Evolutionary conservation across 2,797 vertebrate genomes (phyloP).

Genomic region (Pipistrellus kuhlii): DNA sequence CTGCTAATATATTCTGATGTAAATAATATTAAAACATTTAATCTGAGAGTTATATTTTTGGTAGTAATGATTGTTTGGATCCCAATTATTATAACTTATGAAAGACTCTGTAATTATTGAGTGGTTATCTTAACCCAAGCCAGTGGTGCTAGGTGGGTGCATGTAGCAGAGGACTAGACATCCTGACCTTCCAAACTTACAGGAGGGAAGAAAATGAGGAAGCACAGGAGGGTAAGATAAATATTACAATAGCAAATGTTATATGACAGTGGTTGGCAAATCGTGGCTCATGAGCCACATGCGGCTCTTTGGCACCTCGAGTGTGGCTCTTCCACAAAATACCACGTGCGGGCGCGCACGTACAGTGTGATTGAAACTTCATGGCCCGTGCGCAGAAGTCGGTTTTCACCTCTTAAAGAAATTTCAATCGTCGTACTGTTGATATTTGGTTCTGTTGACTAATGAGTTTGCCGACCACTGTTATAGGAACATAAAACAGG

Average conservation of each 20-base stretch:
- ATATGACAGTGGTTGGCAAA: neutral
- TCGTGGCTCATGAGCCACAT: too few species aligned
- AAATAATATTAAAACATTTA: conserved; percentile 17
- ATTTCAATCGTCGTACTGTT: too few species aligned
- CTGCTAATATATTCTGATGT: conserved; percentile 42
- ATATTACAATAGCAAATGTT: neutral
- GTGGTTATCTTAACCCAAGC: neutral
- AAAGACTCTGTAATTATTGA: neutral
- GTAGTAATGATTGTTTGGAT: neutral
- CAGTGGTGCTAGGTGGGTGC: neutral
- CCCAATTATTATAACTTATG: conserved; percentile 12
- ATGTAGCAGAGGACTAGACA: neutral
- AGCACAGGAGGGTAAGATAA: conserved; percentile 24
- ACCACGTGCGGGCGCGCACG: too few species aligned
- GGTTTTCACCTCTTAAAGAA: too few species aligned
- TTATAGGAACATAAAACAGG: neutral
- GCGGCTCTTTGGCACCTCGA: too few species aligned
- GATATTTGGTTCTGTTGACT: too few species aligned
- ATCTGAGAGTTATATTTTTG: conserved; percentile 50
- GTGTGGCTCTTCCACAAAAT: too few species aligned
- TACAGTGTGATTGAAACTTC: too few species aligned
- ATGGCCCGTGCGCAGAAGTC: too few species aligned
- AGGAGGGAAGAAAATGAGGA: conserved; percentile 38
- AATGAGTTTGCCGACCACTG: neutral
- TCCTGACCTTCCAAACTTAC: neutral